These are phyloP conservation scores for Brachypodius melanocephalos DNA, from an alignment of 2,113 vertebrate species.

Conservation along the genomic window DNA sequence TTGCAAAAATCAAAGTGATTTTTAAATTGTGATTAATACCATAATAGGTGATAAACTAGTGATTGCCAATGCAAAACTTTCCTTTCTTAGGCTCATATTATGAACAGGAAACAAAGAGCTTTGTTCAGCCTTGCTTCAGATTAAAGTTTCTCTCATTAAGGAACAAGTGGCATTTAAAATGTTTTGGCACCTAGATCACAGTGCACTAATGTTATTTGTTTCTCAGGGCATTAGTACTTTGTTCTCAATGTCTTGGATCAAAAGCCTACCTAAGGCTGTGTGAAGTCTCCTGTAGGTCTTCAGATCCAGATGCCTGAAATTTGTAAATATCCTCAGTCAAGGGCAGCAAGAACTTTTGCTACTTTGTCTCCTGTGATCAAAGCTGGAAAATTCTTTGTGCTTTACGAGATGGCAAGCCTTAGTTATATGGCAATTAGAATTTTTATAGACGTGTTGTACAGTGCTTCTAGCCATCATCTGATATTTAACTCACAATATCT, in stretches of 20 bases:
- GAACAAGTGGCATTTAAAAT: not conserved
- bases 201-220: not conserved
- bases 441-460: slow-evolving; percentile 2
- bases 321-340: not conserved
- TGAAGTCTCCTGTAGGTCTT: not conserved
- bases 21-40: not conserved
- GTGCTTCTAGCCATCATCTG: not conserved
- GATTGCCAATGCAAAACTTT: not conserved
- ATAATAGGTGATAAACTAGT: not conserved
- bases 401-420: not conserved
- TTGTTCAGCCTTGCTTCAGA: not conserved
- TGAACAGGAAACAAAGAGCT: not conserved
- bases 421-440: not conserved
- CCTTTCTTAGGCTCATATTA: not conserved
- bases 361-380: not conserved
- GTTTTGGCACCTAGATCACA: not conserved
- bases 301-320: not conserved
- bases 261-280: not conserved
- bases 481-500: slow-evolving; percentile 31
- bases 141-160: not conserved
- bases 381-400: not conserved
- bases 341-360: not conserved
- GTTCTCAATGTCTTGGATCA: not conserved
- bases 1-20: not conserved
- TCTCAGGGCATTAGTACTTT: not conserved